These are phyloP conservation scores for Cynaeus angustus DNA, from an alignment of 2,888 invertebrate species.

Conservation along the genomic window DNA sequence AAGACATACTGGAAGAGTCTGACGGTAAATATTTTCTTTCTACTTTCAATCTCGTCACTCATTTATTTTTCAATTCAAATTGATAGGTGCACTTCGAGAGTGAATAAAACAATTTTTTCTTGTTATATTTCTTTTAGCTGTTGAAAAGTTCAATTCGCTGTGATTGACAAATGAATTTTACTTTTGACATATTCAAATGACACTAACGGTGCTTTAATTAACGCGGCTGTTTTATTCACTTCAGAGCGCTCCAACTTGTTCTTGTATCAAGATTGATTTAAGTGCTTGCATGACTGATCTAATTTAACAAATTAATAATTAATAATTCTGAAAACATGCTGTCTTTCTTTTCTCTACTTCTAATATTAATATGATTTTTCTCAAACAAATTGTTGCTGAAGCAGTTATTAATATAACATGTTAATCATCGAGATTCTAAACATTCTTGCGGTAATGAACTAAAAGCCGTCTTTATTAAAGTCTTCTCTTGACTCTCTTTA, in stretches of 20 bases:
- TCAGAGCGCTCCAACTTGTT: slow-evolving; percentile 31
- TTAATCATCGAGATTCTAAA: too few relatives aligned
- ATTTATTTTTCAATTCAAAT: too few relatives aligned
- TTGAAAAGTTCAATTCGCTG: not conserved
- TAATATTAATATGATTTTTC: too few relatives aligned
- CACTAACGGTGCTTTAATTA: slow-evolving; percentile 44
- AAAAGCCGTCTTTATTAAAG: too few relatives aligned
- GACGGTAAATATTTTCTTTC: slow-evolving; percentile 52
- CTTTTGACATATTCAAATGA: slow-evolving; percentile 40
- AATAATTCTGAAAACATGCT: slow-evolving; percentile 26
- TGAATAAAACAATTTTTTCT: too few relatives aligned
- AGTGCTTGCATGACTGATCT: slow-evolving; percentile 40
- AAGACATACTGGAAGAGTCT: slow-evolving; percentile 51
- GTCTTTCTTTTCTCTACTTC: slow-evolving; percentile 7
- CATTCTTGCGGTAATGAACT: too few relatives aligned
- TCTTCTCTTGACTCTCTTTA: too few relatives aligned
- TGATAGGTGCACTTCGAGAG: too few relatives aligned
- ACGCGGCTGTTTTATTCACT: slow-evolving; percentile 32
- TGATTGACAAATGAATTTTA: slow-evolving; percentile 18
- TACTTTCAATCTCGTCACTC: not conserved
- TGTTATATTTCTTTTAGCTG: too few relatives aligned
- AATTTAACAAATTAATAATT: slow-evolving; percentile 48
- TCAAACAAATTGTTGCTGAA: too few relatives aligned
- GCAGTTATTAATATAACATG: not conserved
- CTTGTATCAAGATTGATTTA: slow-evolving; percentile 42